These are phyloP conservation scores for Lontra canadensis DNA, from an alignment of 2,113 vertebrate genomes.

Conservation along the genomic window DNA sequence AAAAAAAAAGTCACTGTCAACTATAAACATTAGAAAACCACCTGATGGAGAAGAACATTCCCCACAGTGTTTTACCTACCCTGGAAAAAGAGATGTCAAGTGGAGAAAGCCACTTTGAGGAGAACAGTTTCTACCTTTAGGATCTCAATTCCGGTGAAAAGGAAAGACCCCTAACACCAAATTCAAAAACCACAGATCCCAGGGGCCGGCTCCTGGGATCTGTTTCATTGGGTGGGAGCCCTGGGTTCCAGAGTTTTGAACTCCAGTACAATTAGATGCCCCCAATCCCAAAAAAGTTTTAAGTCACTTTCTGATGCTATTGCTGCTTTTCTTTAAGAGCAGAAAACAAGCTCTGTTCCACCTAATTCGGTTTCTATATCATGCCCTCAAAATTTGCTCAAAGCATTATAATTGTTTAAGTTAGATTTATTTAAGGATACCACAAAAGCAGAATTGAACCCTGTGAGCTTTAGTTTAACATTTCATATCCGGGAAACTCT, in stretches of 20 bases:
- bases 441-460: background rate
- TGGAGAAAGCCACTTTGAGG: background rate
- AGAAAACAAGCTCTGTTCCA: conserved; percentile 31
- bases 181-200: background rate
- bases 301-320: background rate
- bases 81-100: background rate
- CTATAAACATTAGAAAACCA: background rate
- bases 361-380: background rate
- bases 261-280: background rate
- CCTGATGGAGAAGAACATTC: background rate
- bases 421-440: background rate
- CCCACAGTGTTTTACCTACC: background rate
- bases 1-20: background rate
- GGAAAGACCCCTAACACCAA: background rate
- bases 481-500: background rate
- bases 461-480: background rate
- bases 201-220: background rate
- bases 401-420: background rate
- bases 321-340: background rate
- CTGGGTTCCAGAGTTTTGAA: background rate
- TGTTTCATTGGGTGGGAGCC: background rate
- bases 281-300: background rate
- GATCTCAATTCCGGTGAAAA: background rate
- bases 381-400: background rate
- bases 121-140: background rate